Evolutionary conservation across 2,797 vertebrate species (phyloP).

Genomic region (Ciconia nigra): DNA sequence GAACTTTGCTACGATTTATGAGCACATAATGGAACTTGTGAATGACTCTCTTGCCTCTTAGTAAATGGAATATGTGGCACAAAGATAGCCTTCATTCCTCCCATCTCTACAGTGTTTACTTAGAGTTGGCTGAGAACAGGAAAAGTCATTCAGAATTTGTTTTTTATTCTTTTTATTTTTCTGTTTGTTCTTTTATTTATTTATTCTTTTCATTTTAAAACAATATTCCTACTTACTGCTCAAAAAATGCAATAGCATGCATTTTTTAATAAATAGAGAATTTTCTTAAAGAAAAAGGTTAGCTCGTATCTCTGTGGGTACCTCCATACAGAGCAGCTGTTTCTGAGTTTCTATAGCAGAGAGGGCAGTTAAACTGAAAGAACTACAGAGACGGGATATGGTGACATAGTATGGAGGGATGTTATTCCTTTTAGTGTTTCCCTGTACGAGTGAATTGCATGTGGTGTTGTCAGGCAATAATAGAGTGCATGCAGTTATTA

Average conservation of each 20-base stretch:
- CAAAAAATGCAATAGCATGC: background rate
- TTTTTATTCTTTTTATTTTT: background rate
- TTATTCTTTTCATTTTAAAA: background rate
- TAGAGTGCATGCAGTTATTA: background rate
- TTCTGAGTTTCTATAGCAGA: background rate
- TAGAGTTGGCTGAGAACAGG: background rate
- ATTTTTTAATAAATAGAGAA: background rate
- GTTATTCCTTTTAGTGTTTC: background rate
- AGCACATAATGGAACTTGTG: slow-evolving; percentile 15
- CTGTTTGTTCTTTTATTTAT: background rate
- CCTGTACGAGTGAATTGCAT: background rate
- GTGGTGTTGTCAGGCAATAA: background rate
- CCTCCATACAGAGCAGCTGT: background rate
- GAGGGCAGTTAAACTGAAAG: background rate
- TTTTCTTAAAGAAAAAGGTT: background rate
- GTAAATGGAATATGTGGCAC: slow-evolving; percentile 14
- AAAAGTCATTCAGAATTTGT: background rate
- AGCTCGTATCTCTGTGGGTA: background rate
- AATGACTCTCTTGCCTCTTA: background rate
- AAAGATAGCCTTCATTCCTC: slow-evolving; percentile 17
- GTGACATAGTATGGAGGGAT: background rate
- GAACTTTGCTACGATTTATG: background rate
- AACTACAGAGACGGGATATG: background rate
- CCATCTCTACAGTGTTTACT: background rate
- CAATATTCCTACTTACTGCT: background rate